phyloP scores from a whole-genome alignment of 2,888 invertebrate species.

The Caenorhabditis panamensis region DNA sequence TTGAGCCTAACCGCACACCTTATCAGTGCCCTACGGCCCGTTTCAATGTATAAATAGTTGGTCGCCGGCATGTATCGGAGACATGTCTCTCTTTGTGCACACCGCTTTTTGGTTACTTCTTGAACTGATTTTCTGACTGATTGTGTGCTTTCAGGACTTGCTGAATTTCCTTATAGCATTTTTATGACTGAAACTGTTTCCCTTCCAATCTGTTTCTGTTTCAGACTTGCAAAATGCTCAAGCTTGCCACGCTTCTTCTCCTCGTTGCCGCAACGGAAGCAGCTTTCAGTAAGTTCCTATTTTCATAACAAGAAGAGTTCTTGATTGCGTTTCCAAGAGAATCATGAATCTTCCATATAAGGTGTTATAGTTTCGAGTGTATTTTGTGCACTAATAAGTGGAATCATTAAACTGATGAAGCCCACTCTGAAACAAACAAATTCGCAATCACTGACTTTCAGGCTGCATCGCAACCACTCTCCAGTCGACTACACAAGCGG shows the following conservation, averaged over 20 bases:
- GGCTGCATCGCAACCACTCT: constrained; percentile 7
- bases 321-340: no score
- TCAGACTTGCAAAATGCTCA: constrained; percentile 5
- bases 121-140: background rate
- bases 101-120: background rate
- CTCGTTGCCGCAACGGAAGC: background rate
- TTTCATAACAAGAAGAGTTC: background rate
- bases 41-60: constrained; percentile 5
- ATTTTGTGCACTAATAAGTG: no score
- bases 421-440: no score
- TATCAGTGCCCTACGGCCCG: background rate
- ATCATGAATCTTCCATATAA: no score
- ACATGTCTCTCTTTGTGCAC: background rate
- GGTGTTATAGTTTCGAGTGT: no score
- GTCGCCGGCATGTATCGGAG: background rate
- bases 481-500: background rate
- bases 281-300: constrained; percentile 11
- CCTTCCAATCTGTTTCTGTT: background rate
- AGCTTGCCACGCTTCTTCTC: constrained; percentile 4
- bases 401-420: no score
- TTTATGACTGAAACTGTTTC: background rate
- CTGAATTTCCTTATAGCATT: background rate
- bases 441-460: constrained; percentile 1
- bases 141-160: background rate
- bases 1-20: background rate